Base-by-base conservation (phyloP, 2,888 invertebrate species). In the Trissoscelio sp. region DNA sequence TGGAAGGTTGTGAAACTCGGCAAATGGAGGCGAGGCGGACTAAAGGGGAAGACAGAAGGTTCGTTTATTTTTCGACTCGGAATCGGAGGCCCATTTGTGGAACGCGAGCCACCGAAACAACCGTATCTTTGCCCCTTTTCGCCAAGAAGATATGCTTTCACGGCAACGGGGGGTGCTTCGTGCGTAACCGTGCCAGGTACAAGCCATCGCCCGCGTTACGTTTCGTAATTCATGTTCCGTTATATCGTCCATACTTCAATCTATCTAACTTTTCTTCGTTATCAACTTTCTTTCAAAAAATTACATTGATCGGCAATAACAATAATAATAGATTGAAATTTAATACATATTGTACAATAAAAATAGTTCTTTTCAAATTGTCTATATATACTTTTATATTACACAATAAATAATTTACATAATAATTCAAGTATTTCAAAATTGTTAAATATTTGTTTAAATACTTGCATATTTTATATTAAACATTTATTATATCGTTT, bases 21-120 rank as follows among this genome's bases (percentile, higher is more conserved):
- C 31, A 57, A 74, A 57, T 48, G 31, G n/a, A 46, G 46, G 55
- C 22, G 46, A 57, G 39, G 42, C 12, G 42, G 31, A 53, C 44
- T 53, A 22, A 42, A 62, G 66, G 64, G 39, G 42, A 69, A 67
- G 66, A 66, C 51, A 39, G 73, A 70, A 42, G 73, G 81, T 79
- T 84, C 69, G 78, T 86, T 88, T 86, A 86, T 88, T 87, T 85
- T 84, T 80, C 73, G 84, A 81, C 78, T 79, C 84, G 70, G n/a
- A 84, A 87, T 85, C 83, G 83, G 58, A 84, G 85, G 80, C 85
- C 83, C 85, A 87, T 87, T 88, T 85, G 81, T 53, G 78, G 83
- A 87, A 86, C 86, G 83, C 83, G 78, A 86, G 64, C 79, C 80
- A 64, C 70, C 57, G 53, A 31, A 75, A 70, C 75, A 48, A 20